Percentiles rank a stretch among this genome's conserved stretches.
Evolutionary conservation across 1,140 invertebrate genomes (phyloP).

Genomic region (Drosophila littoralis): DNA sequence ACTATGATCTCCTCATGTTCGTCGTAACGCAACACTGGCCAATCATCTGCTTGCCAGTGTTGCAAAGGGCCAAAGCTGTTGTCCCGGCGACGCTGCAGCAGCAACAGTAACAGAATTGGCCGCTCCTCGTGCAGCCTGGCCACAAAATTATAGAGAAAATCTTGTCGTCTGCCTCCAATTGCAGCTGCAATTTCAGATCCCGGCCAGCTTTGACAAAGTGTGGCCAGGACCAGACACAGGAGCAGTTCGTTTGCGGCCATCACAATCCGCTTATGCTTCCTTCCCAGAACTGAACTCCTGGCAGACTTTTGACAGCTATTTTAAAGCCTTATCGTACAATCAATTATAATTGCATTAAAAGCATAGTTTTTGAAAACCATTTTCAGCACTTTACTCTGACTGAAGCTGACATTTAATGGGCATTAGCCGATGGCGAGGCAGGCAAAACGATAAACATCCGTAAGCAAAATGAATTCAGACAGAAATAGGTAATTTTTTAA

Average conservation of each 20-base stretch:
- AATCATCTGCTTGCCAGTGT: conserved; percentile 12
- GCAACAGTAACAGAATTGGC: conserved; percentile 17
- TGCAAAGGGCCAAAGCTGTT: conserved; percentile 14
- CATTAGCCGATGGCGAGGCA: conserved; percentile 4
- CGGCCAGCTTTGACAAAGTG: neutral
- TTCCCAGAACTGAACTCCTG: neutral
- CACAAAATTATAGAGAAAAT: conserved; percentile 32
- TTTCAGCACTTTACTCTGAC: conserved; percentile 7
- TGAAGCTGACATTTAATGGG: conserved; percentile 1
- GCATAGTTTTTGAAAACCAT: conserved; percentile 17
- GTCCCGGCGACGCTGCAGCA: conserved; percentile 39
- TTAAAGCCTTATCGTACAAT: conserved; percentile 32
- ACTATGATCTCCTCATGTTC: conserved; percentile 19
- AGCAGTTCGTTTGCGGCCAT: conserved; percentile 12
- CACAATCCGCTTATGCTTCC: conserved; percentile 3
- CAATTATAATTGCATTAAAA: conserved; percentile 43
- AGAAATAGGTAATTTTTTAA: too few relatives aligned
- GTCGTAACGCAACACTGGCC: conserved; percentile 47
- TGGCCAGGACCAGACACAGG: neutral
- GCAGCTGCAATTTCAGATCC: neutral
- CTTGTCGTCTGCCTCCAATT: neutral
- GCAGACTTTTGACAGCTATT: neutral
- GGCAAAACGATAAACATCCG: conserved; percentile 12
- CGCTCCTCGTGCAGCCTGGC: conserved; percentile 32
- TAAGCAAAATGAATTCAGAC: neutral